These are phyloP conservation scores for Dipodomys merriami DNA, from an alignment of 2,113 vertebrate genomes.

Conservation along the genomic window DNA sequence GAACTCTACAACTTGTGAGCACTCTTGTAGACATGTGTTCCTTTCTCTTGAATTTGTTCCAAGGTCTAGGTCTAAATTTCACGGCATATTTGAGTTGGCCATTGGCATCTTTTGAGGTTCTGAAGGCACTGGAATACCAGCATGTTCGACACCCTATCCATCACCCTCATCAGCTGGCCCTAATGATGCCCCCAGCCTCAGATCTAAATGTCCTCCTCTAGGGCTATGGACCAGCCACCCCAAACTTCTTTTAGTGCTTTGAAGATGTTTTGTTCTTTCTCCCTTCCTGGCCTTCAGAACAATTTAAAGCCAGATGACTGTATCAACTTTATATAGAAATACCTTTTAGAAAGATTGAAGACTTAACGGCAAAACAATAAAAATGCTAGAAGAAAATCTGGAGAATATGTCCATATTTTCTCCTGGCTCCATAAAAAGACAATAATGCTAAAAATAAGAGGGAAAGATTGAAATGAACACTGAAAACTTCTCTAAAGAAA, in stretches of 20 bases:
- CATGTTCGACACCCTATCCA: accelerated
- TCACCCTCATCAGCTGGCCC: not conserved
- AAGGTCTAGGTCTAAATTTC: not conserved
- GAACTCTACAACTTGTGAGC: too few species aligned
- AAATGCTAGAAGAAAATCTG: slow-evolving; percentile 45
- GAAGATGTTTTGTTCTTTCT: not conserved
- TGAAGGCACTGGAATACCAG: not conserved
- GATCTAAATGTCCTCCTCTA: accelerated
- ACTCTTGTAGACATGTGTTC: not conserved
- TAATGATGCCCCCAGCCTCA: accelerated
- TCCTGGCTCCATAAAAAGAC: not conserved
- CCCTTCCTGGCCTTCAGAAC: not conserved
- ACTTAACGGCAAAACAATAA: not conserved
- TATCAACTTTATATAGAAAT: not conserved
- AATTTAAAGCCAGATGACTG: not conserved
- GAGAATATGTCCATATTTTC: not conserved
- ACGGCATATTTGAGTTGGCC: not conserved
- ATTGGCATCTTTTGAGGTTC: not conserved
- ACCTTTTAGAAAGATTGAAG: slow-evolving; percentile 18
- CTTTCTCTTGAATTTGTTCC: not conserved
- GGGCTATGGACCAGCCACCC: too few species aligned
- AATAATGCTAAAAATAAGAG: not conserved
- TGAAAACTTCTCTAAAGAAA: not conserved
- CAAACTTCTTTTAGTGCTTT: not conserved
- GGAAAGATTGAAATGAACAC: slow-evolving; percentile 16